A percentile compares a stretch with the other conserved stretches of the same genome.
Evolutionary conservation across 2,888 invertebrate species (phyloP).

Genomic region (Himalopsyche japonica): DNA sequence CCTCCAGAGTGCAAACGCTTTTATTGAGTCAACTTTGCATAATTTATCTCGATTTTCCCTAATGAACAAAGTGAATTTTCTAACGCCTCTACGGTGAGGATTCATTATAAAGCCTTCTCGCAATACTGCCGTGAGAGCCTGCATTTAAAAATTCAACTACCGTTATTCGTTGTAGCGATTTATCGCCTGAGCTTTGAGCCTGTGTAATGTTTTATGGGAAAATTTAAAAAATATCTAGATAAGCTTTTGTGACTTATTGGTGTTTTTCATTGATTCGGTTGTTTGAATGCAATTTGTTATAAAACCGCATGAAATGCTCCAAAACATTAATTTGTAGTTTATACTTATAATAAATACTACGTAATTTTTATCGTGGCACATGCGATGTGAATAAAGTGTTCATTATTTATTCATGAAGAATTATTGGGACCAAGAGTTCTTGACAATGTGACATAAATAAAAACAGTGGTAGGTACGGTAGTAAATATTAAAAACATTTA

Average conservation of each 20-base stretch:
- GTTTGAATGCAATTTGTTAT: background rate
- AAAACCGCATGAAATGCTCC: background rate
- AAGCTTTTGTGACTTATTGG: background rate
- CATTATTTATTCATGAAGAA: too few relatives aligned
- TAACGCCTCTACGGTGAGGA: background rate
- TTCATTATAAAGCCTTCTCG: background rate
- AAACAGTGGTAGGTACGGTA: too few relatives aligned
- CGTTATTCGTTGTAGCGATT: background rate
- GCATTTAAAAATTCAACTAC: background rate
- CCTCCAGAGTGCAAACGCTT: background rate
- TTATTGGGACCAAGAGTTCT: too few relatives aligned
- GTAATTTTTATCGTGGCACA: too few relatives aligned
- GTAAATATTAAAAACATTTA: too few relatives aligned
- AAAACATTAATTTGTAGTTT: too few relatives aligned
- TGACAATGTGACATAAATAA: too few relatives aligned
- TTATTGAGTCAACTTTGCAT: background rate
- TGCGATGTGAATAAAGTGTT: too few relatives aligned
- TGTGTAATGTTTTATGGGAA: background rate
- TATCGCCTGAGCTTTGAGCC: background rate
- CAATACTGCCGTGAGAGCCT: background rate
- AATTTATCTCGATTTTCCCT: background rate
- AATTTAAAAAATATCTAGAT: background rate
- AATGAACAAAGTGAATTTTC: background rate
- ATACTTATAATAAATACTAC: too few relatives aligned
- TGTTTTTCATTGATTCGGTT: background rate